phyloP scores from a whole-genome alignment of 2,113 vertebrate genomes.

The Sula dactylatra region DNA sequence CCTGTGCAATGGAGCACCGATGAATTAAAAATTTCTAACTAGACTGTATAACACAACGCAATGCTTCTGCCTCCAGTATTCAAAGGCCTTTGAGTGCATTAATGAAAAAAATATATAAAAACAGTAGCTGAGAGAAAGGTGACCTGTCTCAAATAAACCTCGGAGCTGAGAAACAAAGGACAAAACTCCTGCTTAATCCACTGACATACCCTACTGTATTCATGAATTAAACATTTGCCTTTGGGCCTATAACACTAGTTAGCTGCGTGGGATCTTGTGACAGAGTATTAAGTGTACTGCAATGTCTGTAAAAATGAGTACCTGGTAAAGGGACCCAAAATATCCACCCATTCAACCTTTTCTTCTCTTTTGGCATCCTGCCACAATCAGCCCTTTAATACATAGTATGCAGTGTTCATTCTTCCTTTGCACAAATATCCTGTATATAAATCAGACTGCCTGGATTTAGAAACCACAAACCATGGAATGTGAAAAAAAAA shows the following conservation, averaged over 20 bases:
- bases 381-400: background rate
- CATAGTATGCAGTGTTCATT: background rate
- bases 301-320: background rate
- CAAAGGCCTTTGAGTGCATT: background rate
- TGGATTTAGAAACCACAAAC: slow-evolving; percentile 16
- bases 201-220: background rate
- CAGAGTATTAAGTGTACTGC: background rate
- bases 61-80: background rate
- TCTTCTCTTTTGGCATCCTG: background rate
- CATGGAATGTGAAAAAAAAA: background rate
- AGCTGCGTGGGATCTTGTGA: background rate
- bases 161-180: background rate
- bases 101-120: background rate
- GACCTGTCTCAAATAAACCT: background rate
- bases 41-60: background rate
- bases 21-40: background rate
- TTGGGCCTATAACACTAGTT: background rate
- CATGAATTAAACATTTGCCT: slow-evolving; percentile 35
- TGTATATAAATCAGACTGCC: background rate
- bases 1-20: background rate
- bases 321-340: background rate
- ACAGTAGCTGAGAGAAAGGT: background rate
- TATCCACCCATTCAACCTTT: background rate
- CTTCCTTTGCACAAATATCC: background rate
- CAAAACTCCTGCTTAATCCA: slow-evolving; percentile 12